Evolutionary conservation across 2,888 invertebrate species (phyloP).

Genomic region (Synergus laeviventris): DNA sequence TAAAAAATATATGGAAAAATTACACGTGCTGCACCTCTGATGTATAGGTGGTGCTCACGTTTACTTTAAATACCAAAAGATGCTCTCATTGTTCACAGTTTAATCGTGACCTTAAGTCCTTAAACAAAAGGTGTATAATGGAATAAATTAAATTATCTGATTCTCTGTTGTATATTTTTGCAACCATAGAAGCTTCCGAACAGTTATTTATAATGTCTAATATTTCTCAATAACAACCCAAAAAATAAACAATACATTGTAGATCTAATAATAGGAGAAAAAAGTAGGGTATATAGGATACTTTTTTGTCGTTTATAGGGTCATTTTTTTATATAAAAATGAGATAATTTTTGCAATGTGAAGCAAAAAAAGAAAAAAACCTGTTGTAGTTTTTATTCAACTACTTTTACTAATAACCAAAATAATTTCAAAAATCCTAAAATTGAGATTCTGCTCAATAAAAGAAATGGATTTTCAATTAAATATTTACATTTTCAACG

Average conservation of each 20-base stretch:
- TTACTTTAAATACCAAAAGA: conserved; percentile 33
- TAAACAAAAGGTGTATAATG: not conserved
- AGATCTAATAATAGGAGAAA: not conserved
- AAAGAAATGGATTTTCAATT: no score
- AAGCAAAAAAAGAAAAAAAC: no score
- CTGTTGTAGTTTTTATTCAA: no score
- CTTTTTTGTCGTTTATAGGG: no score
- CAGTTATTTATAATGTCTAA: not conserved
- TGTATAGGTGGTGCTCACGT: not conserved
- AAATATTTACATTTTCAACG: no score
- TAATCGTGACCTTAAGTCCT: conserved; percentile 35
- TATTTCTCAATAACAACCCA: no score
- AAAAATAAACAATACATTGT: not conserved
- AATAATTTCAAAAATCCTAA: no score
- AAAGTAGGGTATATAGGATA: no score
- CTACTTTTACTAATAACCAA: no score
- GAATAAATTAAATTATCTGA: conserved; percentile 3
- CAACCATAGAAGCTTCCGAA: not conserved
- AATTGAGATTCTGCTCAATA: no score
- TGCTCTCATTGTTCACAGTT: conserved; percentile 28
- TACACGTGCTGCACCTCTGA: not conserved
- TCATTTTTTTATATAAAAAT: no score
- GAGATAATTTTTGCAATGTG: no score
- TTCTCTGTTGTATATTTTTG: not conserved
- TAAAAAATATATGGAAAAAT: not conserved